Evolutionary conservation across 2,113 vertebrate genomes (phyloP), one percentile per base, ranked within the genome.

Genomic region (Labrus mixtus): DNA sequence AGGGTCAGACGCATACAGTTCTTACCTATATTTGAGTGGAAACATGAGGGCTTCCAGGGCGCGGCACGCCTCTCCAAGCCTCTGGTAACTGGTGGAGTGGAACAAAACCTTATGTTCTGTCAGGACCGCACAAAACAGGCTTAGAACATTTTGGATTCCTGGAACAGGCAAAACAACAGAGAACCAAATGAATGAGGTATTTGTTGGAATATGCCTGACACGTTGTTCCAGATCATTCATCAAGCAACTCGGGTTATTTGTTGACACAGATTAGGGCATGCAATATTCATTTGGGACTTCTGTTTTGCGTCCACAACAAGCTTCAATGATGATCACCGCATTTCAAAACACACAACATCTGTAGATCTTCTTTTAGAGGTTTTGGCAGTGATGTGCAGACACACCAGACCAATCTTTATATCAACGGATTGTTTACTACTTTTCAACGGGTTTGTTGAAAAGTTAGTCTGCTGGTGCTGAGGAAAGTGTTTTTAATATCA

Each of bases 91-190:
- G 87, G 95, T 95, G 53, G 98, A 99, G 91, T 99, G 97, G 90
- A 99, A 99, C 61, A 99, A 94, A 94, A 99, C 95, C 78, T 99
- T 99, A 89, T 99, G 98, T 91, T 99, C 98, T 10, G 98, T 99
- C 87, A 99, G 95, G 84, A 99, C 96, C 0, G 97, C 97, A 93
- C 97, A 99, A 83, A 99, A 97, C 45, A 99, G 95, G 92, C 95
- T 98, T 57, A 99, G 95, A 53, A 99, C 97, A 72, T 99, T 98
- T 90, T 98, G 98, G 90, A 99, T 99, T 85, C 98, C 97, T 98
- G 89, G 43, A 94, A 94, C 63, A 57, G 73, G 73, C 63, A 87
- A n/a, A 76, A 60, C 50, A 78, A 89, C 8, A 81, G 46, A 81
- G 48, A 79, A 89, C 16, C 1, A 86, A 80, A 69, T 23, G 66